phyloP scores from a whole-genome alignment of 1,140 invertebrate genomes.

The Adoxophyes honmai region DNA sequence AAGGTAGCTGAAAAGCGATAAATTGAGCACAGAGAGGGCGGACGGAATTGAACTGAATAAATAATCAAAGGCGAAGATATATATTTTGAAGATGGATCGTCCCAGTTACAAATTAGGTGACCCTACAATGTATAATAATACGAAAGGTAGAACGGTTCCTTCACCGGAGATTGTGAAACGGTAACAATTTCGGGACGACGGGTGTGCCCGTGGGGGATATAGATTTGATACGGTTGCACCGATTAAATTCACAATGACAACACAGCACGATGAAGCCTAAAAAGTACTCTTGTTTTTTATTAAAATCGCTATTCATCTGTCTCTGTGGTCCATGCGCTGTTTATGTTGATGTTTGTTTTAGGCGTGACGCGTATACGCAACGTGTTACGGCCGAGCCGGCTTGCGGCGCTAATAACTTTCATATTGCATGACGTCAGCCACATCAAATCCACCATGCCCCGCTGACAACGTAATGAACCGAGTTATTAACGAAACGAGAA shows the following conservation, averaged over 20 bases:
- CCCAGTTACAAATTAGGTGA: background rate
- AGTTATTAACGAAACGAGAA: background rate
- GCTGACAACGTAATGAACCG: background rate
- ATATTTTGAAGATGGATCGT: background rate
- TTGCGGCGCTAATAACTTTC: conserved; percentile 6
- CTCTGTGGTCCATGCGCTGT: too few relatives aligned
- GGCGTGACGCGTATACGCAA: background rate
- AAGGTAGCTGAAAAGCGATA: background rate
- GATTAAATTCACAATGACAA: too few relatives aligned
- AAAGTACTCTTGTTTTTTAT: too few relatives aligned
- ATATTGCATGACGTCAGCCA: conserved; percentile 6
- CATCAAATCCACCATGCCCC: background rate
- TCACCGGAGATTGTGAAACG: too few relatives aligned
- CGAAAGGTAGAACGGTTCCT: too few relatives aligned
- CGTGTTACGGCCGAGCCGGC: background rate
- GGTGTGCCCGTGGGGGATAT: too few relatives aligned
- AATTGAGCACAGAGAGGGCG: background rate
- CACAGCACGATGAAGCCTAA: too few relatives aligned
- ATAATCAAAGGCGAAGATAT: background rate
- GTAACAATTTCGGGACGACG: too few relatives aligned
- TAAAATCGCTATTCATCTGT: too few relatives aligned
- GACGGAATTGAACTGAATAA: background rate
- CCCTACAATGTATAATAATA: too few relatives aligned
- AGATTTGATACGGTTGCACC: too few relatives aligned
- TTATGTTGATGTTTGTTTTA: too few relatives aligned